Evolutionary conservation across 1,140 invertebrate species (phyloP), one percentile per base, ranked within the genome.

Genomic region (Paralvinella palmiformis): DNA sequence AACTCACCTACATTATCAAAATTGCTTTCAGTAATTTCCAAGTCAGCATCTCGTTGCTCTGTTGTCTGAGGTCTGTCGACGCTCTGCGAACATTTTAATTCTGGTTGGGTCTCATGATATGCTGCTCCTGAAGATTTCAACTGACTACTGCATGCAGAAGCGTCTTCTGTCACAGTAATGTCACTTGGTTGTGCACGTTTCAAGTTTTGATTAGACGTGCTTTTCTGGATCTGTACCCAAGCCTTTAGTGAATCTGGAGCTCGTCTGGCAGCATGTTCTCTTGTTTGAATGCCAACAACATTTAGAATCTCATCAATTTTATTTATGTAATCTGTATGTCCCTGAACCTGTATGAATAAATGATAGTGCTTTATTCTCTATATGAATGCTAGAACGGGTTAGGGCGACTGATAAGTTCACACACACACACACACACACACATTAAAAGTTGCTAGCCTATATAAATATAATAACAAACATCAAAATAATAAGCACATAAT

Each of bases 241-340:
- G 29, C 20, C 5, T 32, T 27, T 20, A 57, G 55, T 24, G 55
- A 57, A 32, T 57, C 55, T 15, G 27, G 20, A 20, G 27, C 20
- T 32, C 29, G 20, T 33, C 33, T 32, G 20, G 22, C 6, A 2
- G 55, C 22, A 32, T 33, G 22, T 6, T 33, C 55, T 33, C 33
- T 37, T 71, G 79, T 81, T 31, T 70, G 56, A 1, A 83, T 69
- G 6, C 83, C 83, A 57, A 84, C 73, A 20, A 76, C 72, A 62
- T 79, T 77, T 59, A 83, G 66, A 27, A 88, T 84, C 5, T 78
- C 80, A 61, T 82, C 79, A 65, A 88, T 81, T 72, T 88, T 86
- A n/a, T 83, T 82, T 20, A 82, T 79, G 75, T 88, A 88, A 68
- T 88, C 87, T 72, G 83, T 82, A 64, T 80, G 78, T 6, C 77